Evolutionary conservation across 2,888 invertebrate species (phyloP), one percentile per base, ranked within the genome.

Genomic region (Acleris laterana): DNA sequence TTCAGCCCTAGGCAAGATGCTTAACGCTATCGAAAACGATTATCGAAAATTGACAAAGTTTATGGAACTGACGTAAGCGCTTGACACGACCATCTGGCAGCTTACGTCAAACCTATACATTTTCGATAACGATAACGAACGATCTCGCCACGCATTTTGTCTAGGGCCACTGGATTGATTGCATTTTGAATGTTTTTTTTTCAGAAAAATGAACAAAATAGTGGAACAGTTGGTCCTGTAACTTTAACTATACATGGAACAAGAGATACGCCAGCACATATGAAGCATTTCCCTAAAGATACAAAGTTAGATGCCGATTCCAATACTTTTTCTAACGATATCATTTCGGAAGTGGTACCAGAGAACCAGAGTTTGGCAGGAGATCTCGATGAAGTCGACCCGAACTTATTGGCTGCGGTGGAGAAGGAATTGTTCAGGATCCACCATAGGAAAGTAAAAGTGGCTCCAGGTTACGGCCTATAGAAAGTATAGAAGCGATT

Each of bases 191-290:
- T 55, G 46, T 49, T 22, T 38, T 11, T n/a, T 53, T 77, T 74
- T 52, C 71, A 92, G 90, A 89, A 87, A 1, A 71, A 79, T 22
- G 88, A 90, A 75, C 64, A 75, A 19, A 95, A 96, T 76, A 77
- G 75, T 2, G 97, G 97, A 0, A 79, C 79, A 49, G 81, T 97
- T n/a, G 94, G 94, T 5, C 82, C 91, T 42, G 86, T 95, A 0
- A 89, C 84, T n/a, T 81, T 97, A 50, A 88, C 95, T 46, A 81
- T 97, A n/a, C 96, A 97, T 76, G 97, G 97, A 2, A 97, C 96
- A 0, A 88, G 84, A 67, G 86, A 93, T 60, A 90, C 91, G 73
- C 96, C 97, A 0, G 78, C 79, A 3, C 95, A 96, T 76, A 94
- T 96, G 92, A 86, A 78, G 71, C 81, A 90, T 58, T 95, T 94